Conservation (phyloP, 2,888 invertebrate species). For the Synergus umbraculus region DNA sequence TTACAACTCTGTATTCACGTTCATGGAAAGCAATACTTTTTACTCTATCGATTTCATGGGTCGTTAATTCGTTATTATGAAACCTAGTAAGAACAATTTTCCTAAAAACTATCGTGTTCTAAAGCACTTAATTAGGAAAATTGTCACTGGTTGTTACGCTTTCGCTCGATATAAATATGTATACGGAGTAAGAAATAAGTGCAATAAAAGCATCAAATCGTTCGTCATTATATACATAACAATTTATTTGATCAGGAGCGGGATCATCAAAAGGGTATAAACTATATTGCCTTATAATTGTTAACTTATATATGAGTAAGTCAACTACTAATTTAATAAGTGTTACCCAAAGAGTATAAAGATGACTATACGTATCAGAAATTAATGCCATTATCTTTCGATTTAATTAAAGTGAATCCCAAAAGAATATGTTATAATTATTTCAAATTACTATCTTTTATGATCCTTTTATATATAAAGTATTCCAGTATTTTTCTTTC, state of each 20-base stretch:
- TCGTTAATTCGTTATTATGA: slow-evolving; percentile 33
- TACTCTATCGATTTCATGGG: slow-evolving; percentile 34
- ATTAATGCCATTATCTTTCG: too few species aligned
- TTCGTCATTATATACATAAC: background rate
- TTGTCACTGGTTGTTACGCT: slow-evolving; percentile 37
- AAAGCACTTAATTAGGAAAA: slow-evolving; percentile 28
- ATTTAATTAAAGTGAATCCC: background rate
- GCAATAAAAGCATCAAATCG: slow-evolving; percentile 20
- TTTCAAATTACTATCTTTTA: background rate
- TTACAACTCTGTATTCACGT: slow-evolving; percentile 14
- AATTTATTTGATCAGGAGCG: background rate
- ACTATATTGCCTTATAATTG: too few species aligned
- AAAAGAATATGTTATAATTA: background rate
- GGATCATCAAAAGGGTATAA: too few species aligned
- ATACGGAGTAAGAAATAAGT: background rate
- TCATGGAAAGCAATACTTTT: slow-evolving; percentile 32
- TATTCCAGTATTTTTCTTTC: background rate
- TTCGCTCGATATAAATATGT: slow-evolving; percentile 24
- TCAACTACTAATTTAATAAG: too few species aligned
- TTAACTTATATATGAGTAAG: too few species aligned
- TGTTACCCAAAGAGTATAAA: too few species aligned
- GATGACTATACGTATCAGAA: too few species aligned
- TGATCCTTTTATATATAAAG: background rate
- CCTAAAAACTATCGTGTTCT: slow-evolving; percentile 27
- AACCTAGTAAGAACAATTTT: slow-evolving; percentile 16